Evolutionary conservation across 2,113 vertebrate species (phyloP).

Genomic region (Alaudala cheleensis): DNA sequence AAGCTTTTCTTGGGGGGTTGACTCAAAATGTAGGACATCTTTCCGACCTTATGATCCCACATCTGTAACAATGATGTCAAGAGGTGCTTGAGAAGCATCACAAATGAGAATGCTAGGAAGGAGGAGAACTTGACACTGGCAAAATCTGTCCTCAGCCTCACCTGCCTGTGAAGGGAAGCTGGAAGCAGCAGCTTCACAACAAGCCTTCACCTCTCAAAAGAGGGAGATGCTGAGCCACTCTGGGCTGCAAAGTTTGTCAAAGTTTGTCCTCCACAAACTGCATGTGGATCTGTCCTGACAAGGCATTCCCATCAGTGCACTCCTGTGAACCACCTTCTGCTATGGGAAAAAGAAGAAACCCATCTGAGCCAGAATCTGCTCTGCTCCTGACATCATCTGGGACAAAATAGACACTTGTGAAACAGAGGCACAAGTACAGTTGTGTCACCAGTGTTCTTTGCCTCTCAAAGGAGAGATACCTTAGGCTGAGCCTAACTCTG

Average conservation of each 20-base stretch:
- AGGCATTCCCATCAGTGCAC: background rate
- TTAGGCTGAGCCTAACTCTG: background rate
- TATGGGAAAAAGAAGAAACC: background rate
- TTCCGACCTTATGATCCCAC: background rate
- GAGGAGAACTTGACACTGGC: background rate
- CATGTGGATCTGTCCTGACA: background rate
- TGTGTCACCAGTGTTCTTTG: fast-evolving
- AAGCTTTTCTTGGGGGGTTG: background rate
- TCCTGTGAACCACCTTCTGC: background rate
- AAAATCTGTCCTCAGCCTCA: background rate
- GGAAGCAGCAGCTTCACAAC: background rate
- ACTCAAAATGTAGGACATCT: background rate
- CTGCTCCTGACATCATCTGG: background rate
- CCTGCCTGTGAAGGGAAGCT: background rate
- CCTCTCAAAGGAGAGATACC: background rate
- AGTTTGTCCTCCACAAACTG: background rate
- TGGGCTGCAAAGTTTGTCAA: background rate
- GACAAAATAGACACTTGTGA: background rate
- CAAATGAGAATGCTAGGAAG: background rate
- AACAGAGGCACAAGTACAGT: background rate
- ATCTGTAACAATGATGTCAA: background rate
- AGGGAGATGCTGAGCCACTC: background rate
- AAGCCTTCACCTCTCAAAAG: background rate
- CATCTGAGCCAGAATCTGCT: background rate
- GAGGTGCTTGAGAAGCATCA: background rate